Base-by-base conservation (phyloP, 1,140 invertebrate genomes). In the Apis laboriosa region DNA sequence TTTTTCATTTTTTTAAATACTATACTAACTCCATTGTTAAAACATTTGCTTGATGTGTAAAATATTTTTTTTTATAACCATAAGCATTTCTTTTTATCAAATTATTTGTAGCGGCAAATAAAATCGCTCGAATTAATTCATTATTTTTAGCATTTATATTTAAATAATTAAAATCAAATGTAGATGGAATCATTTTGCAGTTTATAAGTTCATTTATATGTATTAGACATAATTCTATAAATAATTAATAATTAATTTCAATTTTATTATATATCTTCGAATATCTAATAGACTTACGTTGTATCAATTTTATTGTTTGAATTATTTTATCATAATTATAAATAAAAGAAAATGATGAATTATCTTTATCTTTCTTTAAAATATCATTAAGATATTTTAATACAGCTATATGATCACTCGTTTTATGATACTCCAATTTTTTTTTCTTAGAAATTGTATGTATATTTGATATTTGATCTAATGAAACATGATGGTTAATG, bases 331-430 rank as follows among this genome's bases (percentile, higher is more conserved):
- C 1, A 9, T 4, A 24, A 7, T 43, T 0, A 9, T 3, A 9
- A 0, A 0, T 1, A 72, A 0, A 4, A 56, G 0, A 4, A 56
- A 1, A 0, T 19, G 0, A 60, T 21, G 4, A 19, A 0, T 15
- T 2, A 53, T 60, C 15, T 2, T 49, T 0, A 11, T 0, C 12
- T 19, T 24, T 0, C 1, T 17, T 21, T 7, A 51, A 0, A 24
- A 24, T 24, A 9, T 11, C 0, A 0, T 28, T 0, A 70, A 53
- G 34, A 61, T 21, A 49, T 28, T 89, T 12, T 15, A 93, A 91
- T 0, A 95, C 55, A 4, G 95, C 93, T 3, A 94, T 80, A 86
- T 96, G 95, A 88, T 96, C 96, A 19, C 95, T 96, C 0, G 90
- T 91, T 7, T 92, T 77, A 84, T 94, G 94, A 89, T 92, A 95